Evolutionary conservation across 2,797 vertebrate species (phyloP).

Genomic region (Okamejei kenojei): DNA sequence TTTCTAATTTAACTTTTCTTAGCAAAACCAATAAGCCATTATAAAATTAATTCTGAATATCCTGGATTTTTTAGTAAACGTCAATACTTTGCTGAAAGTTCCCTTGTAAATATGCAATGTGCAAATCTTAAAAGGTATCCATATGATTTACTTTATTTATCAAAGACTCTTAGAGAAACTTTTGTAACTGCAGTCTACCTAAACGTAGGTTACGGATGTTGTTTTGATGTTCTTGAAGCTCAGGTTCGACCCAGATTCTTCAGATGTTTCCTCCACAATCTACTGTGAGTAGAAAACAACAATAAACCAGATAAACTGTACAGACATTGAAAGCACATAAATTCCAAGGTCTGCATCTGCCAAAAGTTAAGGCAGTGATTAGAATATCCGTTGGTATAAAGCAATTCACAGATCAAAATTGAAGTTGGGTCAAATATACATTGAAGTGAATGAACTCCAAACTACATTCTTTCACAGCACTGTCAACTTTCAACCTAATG

Average conservation of each 20-base stretch:
- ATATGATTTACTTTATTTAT: not conserved
- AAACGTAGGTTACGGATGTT: conserved; percentile 51
- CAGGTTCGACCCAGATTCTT: conserved; percentile 44
- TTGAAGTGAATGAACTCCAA: conserved; percentile 23
- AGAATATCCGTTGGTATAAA: conserved; percentile 76
- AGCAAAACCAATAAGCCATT: not conserved
- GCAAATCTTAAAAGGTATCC: not conserved
- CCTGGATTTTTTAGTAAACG: not conserved
- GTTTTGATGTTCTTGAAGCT: conserved; percentile 48
- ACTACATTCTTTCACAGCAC: conserved; percentile 34
- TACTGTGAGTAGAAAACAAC: conserved; percentile 2
- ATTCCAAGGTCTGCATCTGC: conserved; percentile 61
- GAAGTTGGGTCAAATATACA: conserved; percentile 27
- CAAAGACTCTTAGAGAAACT: conserved; percentile 43
- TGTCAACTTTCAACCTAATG: conserved; percentile 15
- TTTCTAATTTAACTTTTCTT: not conserved
- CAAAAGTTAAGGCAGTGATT: conserved; percentile 84
- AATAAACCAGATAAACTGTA: conserved; percentile 39
- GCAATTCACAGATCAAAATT: conserved; percentile 53
- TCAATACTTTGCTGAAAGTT: not conserved
- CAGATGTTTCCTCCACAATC: not conserved
- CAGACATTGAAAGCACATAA: conserved; percentile 55
- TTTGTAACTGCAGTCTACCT: conserved; percentile 57
- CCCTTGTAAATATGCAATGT: not conserved
- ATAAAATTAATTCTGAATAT: not conserved